phyloP scores from a whole-genome alignment of 2,113 vertebrate genomes.

The Bufo gargarizans region DNA sequence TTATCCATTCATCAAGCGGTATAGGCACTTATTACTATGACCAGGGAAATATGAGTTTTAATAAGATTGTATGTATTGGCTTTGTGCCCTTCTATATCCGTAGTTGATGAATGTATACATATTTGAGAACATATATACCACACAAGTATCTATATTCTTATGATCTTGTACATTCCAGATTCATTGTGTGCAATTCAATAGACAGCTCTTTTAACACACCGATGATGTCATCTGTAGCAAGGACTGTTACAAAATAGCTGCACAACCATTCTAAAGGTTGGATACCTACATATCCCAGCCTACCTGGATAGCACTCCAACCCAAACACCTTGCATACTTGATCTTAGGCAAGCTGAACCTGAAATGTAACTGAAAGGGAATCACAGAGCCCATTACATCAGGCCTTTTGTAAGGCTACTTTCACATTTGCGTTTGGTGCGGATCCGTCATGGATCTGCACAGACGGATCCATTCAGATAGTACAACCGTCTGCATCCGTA shows the following conservation, averaged over 20 bases:
- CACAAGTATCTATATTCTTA: background rate
- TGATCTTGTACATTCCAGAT: background rate
- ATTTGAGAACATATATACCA: background rate
- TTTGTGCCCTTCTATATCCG: background rate
- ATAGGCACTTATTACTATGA: background rate
- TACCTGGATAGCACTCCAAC: background rate
- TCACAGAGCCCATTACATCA: background rate
- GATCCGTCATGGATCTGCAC: too few relatives aligned
- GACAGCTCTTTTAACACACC: background rate
- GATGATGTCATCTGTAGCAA: background rate
- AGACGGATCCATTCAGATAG: too few relatives aligned
- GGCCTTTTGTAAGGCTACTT: background rate
- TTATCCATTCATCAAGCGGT: background rate
- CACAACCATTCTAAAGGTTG: background rate
- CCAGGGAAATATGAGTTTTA: background rate
- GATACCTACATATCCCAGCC: background rate
- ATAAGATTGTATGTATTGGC: background rate
- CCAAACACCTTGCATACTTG: background rate
- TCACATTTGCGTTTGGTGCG: too few relatives aligned
- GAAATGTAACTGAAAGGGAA: background rate
- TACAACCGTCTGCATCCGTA: too few relatives aligned
- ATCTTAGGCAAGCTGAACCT: background rate
- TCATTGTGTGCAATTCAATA: background rate
- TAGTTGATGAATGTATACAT: background rate
- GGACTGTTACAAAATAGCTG: background rate